These are phyloP conservation scores for Sympetrum striolatum DNA, from an alignment of 2,888 invertebrate genomes.

Conservation along the genomic window DNA sequence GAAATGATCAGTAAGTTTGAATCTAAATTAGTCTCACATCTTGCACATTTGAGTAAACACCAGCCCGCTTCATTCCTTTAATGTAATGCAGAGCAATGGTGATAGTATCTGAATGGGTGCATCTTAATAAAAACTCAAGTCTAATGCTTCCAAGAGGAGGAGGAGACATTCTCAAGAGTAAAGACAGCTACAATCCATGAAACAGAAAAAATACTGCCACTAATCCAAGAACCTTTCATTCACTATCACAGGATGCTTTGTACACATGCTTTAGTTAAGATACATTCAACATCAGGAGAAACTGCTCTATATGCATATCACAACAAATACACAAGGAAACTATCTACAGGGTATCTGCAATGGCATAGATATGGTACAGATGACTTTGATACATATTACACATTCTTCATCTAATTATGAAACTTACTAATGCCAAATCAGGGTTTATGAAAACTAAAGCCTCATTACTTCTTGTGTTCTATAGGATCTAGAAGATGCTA, in stretches of 20 bases:
- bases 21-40: no score
- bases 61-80: no score
- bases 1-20: not conserved
- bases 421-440: not conserved
- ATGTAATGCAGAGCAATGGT: no score
- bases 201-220: not conserved
- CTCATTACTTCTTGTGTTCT: not conserved
- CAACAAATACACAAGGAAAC: not conserved
- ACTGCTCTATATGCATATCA: not conserved
- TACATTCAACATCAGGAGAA: not conserved
- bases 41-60: no score
- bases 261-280: slow-evolving; percentile 11
- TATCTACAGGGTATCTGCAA: not conserved
- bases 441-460: not conserved
- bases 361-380: not conserved
- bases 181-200: no score
- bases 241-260: not conserved
- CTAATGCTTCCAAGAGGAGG: no score
- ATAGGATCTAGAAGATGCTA: not conserved
- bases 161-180: not conserved
- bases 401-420: not conserved
- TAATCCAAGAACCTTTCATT: not conserved
- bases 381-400: not conserved
- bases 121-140: no score
- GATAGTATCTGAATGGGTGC: no score